Conservation (phyloP, 2,797 vertebrate genomes). For the Remorina albescens region DNA sequence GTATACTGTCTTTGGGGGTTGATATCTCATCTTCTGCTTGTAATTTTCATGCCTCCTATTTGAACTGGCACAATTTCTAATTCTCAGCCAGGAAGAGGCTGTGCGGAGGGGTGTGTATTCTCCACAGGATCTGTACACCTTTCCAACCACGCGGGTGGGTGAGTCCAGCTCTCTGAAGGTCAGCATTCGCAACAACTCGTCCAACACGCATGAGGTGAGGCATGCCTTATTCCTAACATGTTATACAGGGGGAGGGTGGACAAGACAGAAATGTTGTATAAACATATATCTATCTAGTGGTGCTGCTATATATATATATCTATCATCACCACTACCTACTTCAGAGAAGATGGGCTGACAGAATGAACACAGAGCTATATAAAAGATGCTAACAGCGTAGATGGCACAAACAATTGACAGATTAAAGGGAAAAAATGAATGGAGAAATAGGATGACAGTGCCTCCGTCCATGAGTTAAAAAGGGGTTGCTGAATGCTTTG, state of each 20-base stretch:
- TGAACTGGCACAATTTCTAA: slow-evolving; percentile 22
- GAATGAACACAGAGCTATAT: background rate
- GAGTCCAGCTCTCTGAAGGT: slow-evolving; percentile 91
- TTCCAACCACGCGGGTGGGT: slow-evolving; percentile 87
- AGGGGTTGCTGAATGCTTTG: too few species aligned
- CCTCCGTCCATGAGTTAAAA: too few species aligned
- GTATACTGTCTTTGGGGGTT: background rate
- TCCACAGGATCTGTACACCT: slow-evolving; percentile 89
- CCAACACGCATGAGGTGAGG: slow-evolving; percentile 87
- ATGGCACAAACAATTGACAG: background rate
- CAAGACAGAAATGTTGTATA: slow-evolving; percentile 21
- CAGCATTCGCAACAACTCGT: slow-evolving; percentile 93
- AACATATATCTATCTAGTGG: too few species aligned
- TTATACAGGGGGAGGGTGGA: background rate
- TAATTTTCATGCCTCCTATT: too few species aligned
- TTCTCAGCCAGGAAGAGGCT: slow-evolving; percentile 81
- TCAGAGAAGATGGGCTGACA: background rate
- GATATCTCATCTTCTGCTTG: background rate
- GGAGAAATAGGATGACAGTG: too few species aligned
- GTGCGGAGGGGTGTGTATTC: slow-evolving; percentile 86
- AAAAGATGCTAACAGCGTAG: background rate
- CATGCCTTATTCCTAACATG: slow-evolving; percentile 9
- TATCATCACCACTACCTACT: slow-evolving; percentile 2
- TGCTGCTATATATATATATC: too few species aligned
- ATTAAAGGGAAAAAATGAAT: too few species aligned